Base-by-base conservation (phyloP, 2,113 vertebrate genomes). In the Syngnathus floridae region DNA sequence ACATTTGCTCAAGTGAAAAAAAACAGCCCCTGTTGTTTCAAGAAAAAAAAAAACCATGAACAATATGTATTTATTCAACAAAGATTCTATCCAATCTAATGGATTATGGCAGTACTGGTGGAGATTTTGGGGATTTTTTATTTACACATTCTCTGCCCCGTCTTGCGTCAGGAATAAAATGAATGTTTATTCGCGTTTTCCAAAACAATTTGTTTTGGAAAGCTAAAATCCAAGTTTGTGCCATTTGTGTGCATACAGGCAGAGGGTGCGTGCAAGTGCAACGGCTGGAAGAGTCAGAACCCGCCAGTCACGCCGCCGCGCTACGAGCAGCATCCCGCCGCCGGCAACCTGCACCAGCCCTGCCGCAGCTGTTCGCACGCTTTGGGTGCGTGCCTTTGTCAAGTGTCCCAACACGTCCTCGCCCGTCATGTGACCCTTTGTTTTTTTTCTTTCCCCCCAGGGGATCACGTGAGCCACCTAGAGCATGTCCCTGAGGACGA, bases 221-320 rank as follows among this genome's bases (percentile, higher is more conserved):
- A 31, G 26, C 26, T 31, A 31, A 31, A 31, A 31, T 41, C 8
- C 7, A 41, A 41, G 1, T 9, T 8, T 14, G 13, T 46, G 14
- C 19, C 1, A 19, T 37, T 57, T 58, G 11, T 36, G 26, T 11
- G 19, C 8, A 6, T 16, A 13, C 31, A 99, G 97, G 97, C 94
- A 0, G 97, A 99, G 76, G 97, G 97, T 55, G 93, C 95, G 21
- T 99, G 97, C 75, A 99, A 98, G 65, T 99, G 97, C 81, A 99
- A 99, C 59, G 96, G 97, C 80, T 99, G 97, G 96, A 99, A 99
- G 84, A 99, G 93, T 83, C 97, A 95, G 72, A 98, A 97, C 64
- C 95, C 95, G 81, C 95, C 95, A 35, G 93, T 96, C 0, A 99
- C 96, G 0, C 95, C 96, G 0, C 96, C 97, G 1, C 90, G 94